phyloP scores from a whole-genome alignment of 2,113 vertebrate genomes.

The Murina feae region DNA sequence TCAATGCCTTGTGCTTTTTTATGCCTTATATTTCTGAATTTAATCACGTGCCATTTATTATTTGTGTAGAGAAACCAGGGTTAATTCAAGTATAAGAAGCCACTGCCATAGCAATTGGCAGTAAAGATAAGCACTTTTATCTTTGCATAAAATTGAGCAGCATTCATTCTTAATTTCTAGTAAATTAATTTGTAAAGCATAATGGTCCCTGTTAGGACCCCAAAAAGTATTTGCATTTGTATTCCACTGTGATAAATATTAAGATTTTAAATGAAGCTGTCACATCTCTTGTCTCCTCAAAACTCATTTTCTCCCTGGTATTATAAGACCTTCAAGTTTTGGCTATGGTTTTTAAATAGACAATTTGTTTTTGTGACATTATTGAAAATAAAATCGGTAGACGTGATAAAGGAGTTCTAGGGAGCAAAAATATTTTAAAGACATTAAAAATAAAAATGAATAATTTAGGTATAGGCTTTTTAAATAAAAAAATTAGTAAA shows the following conservation, averaged over 20 bases:
- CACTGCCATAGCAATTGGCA: neutral
- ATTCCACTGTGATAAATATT: neutral
- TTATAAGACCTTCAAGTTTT: neutral
- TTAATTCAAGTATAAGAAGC: neutral
- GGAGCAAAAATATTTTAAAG: neutral
- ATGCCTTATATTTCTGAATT: neutral
- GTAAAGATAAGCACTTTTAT: neutral
- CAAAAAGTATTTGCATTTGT: neutral
- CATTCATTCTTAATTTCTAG: neutral
- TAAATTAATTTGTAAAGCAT: neutral
- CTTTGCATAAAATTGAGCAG: neutral
- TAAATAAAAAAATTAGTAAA: neutral
- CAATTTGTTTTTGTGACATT: neutral
- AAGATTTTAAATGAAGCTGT: neutral
- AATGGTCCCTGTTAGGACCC: neutral
- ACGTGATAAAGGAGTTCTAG: neutral
- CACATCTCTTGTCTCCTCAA: neutral
- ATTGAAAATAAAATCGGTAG: neutral
- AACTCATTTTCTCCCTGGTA: neutral
- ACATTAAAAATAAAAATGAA: neutral
- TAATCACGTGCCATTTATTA: neutral
- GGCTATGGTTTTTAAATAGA: neutral
- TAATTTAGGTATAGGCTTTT: neutral
- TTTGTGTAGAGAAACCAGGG: neutral
- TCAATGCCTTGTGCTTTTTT: neutral